phyloP scores from a whole-genome alignment of 1,140 invertebrate genomes.

The Lutraria rhynchaena region DNA sequence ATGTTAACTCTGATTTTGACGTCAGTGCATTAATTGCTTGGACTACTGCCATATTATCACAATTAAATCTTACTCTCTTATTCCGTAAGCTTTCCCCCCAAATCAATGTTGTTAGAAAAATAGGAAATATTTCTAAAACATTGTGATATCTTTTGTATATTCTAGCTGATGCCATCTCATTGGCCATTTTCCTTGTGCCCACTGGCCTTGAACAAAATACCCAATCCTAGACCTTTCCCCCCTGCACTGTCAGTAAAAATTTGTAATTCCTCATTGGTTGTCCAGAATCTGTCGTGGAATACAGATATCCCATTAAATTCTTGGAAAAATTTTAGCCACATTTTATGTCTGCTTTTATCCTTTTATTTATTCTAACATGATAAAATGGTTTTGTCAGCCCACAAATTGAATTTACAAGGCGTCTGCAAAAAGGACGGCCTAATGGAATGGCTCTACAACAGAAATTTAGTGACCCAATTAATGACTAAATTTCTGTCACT shows the following conservation, averaged over 20 bases:
- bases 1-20: constrained; percentile 27
- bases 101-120: constrained; percentile 19
- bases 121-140: constrained; percentile 17
- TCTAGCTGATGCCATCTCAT: neutral
- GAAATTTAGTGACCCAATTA: constrained; percentile 59
- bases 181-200: neutral
- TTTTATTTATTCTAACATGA: too few relatives aligned
- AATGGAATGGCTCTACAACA: constrained; percentile 38
- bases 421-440: constrained; percentile 52
- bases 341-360: constrained; percentile 14
- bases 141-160: constrained; percentile 7
- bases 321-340: constrained; percentile 49
- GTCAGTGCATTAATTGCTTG: constrained; percentile 50
- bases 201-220: constrained; percentile 23
- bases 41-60: constrained; percentile 53
- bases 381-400: too few relatives aligned
- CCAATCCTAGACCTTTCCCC: neutral
- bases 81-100: constrained; percentile 39
- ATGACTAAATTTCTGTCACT: constrained; percentile 55
- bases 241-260: constrained; percentile 46
- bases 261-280: constrained; percentile 22
- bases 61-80: constrained; percentile 49
- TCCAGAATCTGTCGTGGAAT: constrained; percentile 49
- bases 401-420: constrained; percentile 41
- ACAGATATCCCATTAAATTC: constrained; percentile 45